A percentile compares a stretch with the other conserved stretches of the same genome.
phyloP scores from a whole-genome alignment of 2,113 vertebrate genomes.

The Microcebus griseorufus region DNA sequence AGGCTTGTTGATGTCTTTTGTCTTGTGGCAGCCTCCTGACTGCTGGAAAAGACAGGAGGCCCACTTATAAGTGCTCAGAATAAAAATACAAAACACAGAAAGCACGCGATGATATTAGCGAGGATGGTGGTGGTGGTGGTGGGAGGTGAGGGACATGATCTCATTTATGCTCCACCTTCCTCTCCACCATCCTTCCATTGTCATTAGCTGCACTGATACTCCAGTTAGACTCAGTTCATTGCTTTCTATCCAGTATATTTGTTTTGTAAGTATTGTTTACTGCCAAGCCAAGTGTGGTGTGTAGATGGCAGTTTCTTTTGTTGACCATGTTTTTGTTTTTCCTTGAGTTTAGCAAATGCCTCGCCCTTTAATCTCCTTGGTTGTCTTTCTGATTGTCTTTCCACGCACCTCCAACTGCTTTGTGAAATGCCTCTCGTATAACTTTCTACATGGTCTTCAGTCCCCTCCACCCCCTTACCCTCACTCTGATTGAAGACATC shows the following conservation, averaged over 20 bases:
- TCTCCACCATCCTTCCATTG: background rate
- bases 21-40: background rate
- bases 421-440: background rate
- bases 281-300: background rate
- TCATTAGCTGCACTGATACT: background rate
- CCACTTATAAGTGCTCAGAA: background rate
- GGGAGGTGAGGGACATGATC: background rate
- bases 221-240: background rate
- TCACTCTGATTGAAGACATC: background rate
- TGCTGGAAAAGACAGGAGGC: background rate
- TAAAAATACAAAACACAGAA: background rate
- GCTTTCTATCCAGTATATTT: background rate
- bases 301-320: background rate
- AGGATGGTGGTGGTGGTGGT: background rate
- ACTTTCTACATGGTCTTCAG: background rate
- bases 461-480: too few relatives aligned
- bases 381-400: background rate
- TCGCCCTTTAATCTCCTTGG: background rate
- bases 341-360: background rate
- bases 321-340: background rate
- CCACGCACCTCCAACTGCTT: background rate
- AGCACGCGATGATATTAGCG: background rate
- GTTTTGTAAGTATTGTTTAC: background rate
- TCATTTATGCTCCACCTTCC: background rate
- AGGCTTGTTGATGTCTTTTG: background rate